Evolutionary conservation across 2,113 vertebrate genomes (phyloP).

Genomic region (Danionella cerebrum): DNA sequence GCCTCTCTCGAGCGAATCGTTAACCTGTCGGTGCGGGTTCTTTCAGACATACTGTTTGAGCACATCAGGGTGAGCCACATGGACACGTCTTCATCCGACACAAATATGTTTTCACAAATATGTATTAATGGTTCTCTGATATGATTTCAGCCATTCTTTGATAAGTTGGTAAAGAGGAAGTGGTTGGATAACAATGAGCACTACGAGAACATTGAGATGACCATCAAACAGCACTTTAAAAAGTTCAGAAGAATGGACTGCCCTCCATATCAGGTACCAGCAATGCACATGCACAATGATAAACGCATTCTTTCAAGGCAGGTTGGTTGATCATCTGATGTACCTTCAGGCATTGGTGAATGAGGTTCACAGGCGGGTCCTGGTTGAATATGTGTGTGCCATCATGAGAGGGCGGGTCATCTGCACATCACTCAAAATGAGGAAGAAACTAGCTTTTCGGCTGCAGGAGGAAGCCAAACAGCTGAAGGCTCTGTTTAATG

Average conservation of each 20-base stretch:
- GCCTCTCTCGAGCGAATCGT: constrained; percentile 71
- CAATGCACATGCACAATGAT: background rate
- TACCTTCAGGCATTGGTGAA: constrained; percentile 69
- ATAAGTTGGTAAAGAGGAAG: constrained; percentile 80
- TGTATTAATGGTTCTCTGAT: background rate
- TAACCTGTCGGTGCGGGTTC: constrained; percentile 70
- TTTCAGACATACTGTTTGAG: constrained; percentile 73
- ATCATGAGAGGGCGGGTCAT: constrained; percentile 76
- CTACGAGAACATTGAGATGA: constrained; percentile 75
- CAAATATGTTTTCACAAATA: background rate
- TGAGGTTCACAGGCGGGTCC: constrained; percentile 76
- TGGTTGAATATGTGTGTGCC: constrained; percentile 77
- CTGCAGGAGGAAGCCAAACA: constrained; percentile 78
- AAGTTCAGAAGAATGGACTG: constrained; percentile 74
- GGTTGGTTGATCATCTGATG: background rate
- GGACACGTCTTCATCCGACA: background rate
- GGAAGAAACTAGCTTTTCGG: constrained; percentile 74
- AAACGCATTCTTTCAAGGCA: background rate
- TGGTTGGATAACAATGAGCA: constrained; percentile 79
- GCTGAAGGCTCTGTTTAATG: constrained; percentile 79
- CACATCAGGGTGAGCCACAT: constrained; percentile 74
- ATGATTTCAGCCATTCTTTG: constrained; percentile 72
- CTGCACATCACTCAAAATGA: constrained; percentile 77
- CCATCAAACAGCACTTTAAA: constrained; percentile 73
- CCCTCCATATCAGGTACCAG: constrained; percentile 78